Base-by-base conservation (phyloP, 2,113 vertebrate genomes). In the Rhinogobius similis region DNA sequence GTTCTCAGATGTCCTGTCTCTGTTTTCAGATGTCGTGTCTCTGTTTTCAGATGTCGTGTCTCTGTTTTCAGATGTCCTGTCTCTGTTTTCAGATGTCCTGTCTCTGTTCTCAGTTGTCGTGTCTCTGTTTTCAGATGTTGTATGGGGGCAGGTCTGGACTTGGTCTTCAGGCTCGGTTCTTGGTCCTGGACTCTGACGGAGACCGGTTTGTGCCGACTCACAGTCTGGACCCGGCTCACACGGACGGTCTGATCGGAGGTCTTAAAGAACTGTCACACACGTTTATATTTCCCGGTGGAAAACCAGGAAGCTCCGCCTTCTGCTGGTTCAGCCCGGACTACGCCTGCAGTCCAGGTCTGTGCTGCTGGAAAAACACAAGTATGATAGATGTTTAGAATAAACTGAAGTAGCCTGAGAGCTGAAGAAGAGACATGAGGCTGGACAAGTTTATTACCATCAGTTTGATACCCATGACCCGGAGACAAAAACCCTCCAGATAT, bases 291-390 rank as follows among this genome's bases (percentile, higher is more conserved):
- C 95, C 96, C 0, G 89, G 94, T 72, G 88, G 90, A 20, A 64
- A 90, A 72, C 81, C 90, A 0, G 92, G 94, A 0, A 78, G 64
- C 2, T 75, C 87, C 0, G 94, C 94, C 18, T 86, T 86, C 6
- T 98, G 96, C 74, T 98, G 96, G 96, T 97, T 97, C n/a, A 92
- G 92, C 36, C 79, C 93, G 0, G 75, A 87, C 0, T 36, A 85
- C 62, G 85, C 95, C 88, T 98, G 96, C 81, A 91, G 68, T 0
- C 94, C 92, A 21, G 95, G 95, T 96, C 68, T 81, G 93, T 62
- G 14, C 5, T n/a, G 5, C 79, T 36, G 53, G 58, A 55, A 36
- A 3, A 36, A 36, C 9, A 36, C n/a, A n/a, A n/a, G n/a, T n/a
- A n/a, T n/a, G n/a, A n/a, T n/a, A n/a, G n/a, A n/a, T n/a, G n/a